Evolutionary conservation across 2,797 vertebrate genomes (phyloP).

Genomic region (Etheostoma perlongum): DNA sequence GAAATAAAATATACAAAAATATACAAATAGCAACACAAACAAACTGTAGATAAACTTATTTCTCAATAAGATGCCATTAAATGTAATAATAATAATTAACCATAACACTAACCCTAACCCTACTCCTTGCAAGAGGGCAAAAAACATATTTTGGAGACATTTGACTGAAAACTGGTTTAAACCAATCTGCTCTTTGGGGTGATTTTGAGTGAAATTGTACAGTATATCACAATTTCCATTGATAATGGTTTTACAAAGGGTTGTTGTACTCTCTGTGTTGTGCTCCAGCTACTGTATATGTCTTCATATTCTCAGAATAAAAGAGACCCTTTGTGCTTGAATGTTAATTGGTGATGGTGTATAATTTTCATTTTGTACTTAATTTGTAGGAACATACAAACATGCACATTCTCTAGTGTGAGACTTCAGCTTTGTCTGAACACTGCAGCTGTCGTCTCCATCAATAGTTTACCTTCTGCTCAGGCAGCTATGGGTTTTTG

Average conservation of each 20-base stretch:
- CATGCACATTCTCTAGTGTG: background rate
- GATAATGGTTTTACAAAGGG: background rate
- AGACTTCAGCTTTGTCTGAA: background rate
- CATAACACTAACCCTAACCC: too few species aligned
- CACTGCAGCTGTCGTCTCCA: slow-evolving; percentile 15
- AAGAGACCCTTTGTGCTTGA: background rate
- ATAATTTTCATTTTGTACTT: background rate
- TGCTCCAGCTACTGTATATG: background rate
- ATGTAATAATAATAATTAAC: background rate
- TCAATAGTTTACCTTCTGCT: slow-evolving; percentile 40
- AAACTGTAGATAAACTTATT: too few species aligned
- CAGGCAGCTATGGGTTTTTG: slow-evolving; percentile 21
- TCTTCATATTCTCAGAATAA: background rate
- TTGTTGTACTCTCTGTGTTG: background rate
- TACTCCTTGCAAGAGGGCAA: background rate
- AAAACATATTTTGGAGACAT: background rate
- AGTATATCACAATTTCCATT: background rate
- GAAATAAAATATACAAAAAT: too few species aligned
- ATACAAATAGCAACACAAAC: too few species aligned
- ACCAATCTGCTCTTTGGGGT: background rate
- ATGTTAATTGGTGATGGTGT: background rate
- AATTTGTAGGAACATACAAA: background rate
- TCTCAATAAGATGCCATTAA: background rate
- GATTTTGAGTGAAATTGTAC: background rate
- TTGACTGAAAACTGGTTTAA: background rate